Conservation (phyloP, 1,140 invertebrate species). For the Ceratina australensis region DNA sequence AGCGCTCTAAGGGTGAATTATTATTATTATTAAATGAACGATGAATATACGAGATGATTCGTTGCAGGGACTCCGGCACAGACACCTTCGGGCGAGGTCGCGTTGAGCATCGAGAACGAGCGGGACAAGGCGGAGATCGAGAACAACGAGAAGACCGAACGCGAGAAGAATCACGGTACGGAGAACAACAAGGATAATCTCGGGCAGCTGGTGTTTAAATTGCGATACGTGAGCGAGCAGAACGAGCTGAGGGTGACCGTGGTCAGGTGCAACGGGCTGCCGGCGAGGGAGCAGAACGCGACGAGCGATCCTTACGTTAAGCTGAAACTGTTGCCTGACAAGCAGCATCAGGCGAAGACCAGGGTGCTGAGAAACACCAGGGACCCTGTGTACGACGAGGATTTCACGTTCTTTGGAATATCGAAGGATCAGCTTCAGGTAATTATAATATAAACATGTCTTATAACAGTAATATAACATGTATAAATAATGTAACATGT, state of each 20-base stretch:
- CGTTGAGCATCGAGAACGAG: slow-evolving; percentile 75
- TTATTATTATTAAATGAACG: no score
- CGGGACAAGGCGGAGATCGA: slow-evolving; percentile 83
- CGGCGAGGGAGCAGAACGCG: slow-evolving; percentile 85
- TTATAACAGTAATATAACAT: no score
- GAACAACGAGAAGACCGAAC: slow-evolving; percentile 81
- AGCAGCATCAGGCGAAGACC: slow-evolving; percentile 97
- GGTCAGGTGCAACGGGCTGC: slow-evolving; percentile 90
- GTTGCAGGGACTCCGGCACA: slow-evolving; percentile 64
- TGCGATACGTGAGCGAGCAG: slow-evolving; percentile 93
- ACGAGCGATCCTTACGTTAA: slow-evolving; percentile 96
- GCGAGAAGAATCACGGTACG: slow-evolving; percentile 62
- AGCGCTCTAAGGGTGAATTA: no score
- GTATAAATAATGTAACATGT: no score
- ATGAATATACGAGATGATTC: no score
- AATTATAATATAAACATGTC: neutral
- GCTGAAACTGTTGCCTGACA: slow-evolving; percentile 94
- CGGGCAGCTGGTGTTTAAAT: slow-evolving; percentile 92
- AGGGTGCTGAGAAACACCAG: slow-evolving; percentile 94
- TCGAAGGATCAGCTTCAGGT: slow-evolving; percentile 88
- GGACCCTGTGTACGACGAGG: slow-evolving; percentile 97
- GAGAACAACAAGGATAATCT: slow-evolving; percentile 82
- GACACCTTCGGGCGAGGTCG: slow-evolving; percentile 70
- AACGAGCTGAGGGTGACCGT: slow-evolving; percentile 95
- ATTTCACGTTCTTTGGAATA: slow-evolving; percentile 97